Evolutionary conservation across 1,140 invertebrate genomes (phyloP).

Genomic region (Stratiolaelaps scimitus): DNA sequence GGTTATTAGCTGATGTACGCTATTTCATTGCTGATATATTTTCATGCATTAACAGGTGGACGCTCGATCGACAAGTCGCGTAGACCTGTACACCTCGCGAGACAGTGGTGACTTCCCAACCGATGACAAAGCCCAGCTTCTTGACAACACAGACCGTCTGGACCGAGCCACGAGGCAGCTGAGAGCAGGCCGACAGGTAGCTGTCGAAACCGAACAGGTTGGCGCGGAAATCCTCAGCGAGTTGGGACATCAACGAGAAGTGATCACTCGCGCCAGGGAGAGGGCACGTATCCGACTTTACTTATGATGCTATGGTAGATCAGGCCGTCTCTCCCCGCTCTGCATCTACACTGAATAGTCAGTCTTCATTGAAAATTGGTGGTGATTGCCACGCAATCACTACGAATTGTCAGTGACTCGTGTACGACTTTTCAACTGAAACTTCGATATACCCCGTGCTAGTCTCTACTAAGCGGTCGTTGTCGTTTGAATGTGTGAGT

Average conservation of each 20-base stretch:
- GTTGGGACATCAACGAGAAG: slow-evolving; percentile 65
- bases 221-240: slow-evolving; percentile 67
- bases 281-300: no score
- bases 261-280: slow-evolving; percentile 60
- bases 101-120: slow-evolving; percentile 44
- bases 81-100: slow-evolving; percentile 27
- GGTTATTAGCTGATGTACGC: no score
- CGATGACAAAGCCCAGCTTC: slow-evolving; percentile 58
- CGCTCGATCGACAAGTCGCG: slow-evolving; percentile 38
- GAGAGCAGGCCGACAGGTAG: slow-evolving; percentile 67
- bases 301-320: slow-evolving; percentile 30
- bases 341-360: no score
- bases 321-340: neutral
- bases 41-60: slow-evolving; percentile 33
- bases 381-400: no score
- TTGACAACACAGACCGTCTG: slow-evolving; percentile 72
- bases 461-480: no score
- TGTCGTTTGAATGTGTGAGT: no score
- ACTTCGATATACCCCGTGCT: no score
- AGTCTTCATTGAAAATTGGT: no score
- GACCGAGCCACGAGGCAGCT: slow-evolving; percentile 63
- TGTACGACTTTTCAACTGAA: no score
- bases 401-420: no score
- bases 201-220: slow-evolving; percentile 74
- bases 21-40: no score